Evolutionary conservation across 2,113 vertebrate genomes (phyloP).

Genomic region (Antennarius striatus): DNA sequence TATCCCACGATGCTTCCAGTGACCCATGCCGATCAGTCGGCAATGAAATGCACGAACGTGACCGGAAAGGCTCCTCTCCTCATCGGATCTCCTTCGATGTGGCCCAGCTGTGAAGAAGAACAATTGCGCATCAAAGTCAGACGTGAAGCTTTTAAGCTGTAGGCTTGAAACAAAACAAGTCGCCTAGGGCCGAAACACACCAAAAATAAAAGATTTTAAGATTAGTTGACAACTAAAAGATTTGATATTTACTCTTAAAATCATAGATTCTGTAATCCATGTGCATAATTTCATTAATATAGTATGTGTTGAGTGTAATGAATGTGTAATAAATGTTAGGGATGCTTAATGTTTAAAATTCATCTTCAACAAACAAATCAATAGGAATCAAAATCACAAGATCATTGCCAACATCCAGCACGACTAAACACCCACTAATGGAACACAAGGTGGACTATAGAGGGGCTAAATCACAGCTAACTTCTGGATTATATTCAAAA

Average conservation of each 20-base stretch:
- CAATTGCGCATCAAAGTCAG: slow-evolving; percentile 5
- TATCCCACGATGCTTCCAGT: slow-evolving; percentile 1
- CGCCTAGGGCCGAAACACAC: slow-evolving; percentile 3
- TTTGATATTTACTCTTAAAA: slow-evolving; percentile 23
- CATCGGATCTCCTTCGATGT: slow-evolving; percentile 94
- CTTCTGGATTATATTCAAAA: neutral
- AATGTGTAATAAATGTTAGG: neutral
- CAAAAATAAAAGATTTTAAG: neutral
- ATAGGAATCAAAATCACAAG: too few species aligned
- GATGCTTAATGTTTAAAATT: neutral
- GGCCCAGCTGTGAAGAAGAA: slow-evolving; percentile 86
- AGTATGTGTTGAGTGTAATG: neutral
- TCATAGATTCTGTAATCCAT: neutral
- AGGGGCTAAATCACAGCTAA: slow-evolving; percentile 39
- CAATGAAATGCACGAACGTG: slow-evolving; percentile 95
- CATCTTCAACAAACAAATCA: too few species aligned
- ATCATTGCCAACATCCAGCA: neutral
- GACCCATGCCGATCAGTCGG: slow-evolving; percentile 80
- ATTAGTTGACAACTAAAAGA: neutral
- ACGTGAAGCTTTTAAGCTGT: neutral
- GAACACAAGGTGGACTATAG: neutral
- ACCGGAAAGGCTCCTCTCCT: slow-evolving; percentile 96
- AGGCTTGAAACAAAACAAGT: neutral
- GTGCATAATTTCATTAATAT: neutral
- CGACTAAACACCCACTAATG: slow-evolving; percentile 22